Conservation (phyloP, 2,797 vertebrate genomes). For the Oophaga sylvatica region DNA sequence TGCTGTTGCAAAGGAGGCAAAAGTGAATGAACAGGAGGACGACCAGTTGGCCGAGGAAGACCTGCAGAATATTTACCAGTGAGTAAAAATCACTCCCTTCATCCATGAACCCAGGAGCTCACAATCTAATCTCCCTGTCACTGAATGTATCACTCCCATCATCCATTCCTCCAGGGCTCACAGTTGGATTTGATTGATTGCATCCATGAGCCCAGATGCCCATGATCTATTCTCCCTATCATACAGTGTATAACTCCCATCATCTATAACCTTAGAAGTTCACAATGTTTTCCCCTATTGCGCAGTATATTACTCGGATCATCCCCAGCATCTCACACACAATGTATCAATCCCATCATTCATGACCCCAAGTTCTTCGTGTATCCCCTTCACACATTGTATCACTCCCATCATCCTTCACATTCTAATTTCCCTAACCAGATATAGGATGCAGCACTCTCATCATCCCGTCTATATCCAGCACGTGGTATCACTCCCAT, state of each 20-base stretch:
- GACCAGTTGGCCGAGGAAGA: conserved; percentile 93
- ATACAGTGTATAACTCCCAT: not conserved
- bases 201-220: too few species aligned
- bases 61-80: conserved; percentile 79
- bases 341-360: not conserved
- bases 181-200: not conserved
- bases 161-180: not conserved
- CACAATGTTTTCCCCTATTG: too few species aligned
- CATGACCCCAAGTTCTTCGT: too few species aligned
- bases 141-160: not conserved
- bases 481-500: not conserved
- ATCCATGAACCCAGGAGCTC: not conserved
- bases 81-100: conserved; percentile 66
- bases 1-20: conserved; percentile 93
- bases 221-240: not conserved
- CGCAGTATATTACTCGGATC: too few species aligned
- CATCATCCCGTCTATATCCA: not conserved
- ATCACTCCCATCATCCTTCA: not conserved
- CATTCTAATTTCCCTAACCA: not conserved
- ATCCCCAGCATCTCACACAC: not conserved
- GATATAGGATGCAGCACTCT: too few species aligned
- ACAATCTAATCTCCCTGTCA: not conserved
- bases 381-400: too few species aligned
- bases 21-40: conserved; percentile 91
- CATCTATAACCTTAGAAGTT: not conserved